Evolutionary conservation across 2,797 vertebrate species (phyloP), one percentile per base, ranked within the genome.

Genomic region (Labeo calbasu): DNA sequence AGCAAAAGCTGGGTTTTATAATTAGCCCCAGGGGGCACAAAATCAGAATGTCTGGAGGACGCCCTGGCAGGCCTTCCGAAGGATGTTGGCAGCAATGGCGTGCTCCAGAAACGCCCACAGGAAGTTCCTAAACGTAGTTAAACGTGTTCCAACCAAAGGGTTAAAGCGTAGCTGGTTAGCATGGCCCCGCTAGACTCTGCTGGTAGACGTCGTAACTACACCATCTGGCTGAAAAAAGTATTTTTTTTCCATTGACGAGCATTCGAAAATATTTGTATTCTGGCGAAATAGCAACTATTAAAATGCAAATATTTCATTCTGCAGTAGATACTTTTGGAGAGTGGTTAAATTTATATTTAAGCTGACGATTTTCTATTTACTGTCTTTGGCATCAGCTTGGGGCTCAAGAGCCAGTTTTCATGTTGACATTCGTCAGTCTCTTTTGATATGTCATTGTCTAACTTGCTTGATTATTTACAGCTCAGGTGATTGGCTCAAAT

Each of bases 21-120:
- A 89, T 90, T 87, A 88, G 86, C 46, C 87, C 83, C 66, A 23
- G 55, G 51, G 77, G 84, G 84, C 50, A 53, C 17, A 82, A 77
- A 84, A 72, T 80, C 71, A 66, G 51, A 84, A 81, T 48, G 70
- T 75, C 70, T 72, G 57, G 75, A 75, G 76, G 65, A 61, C 40
- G 32, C 63, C 57, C 59, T 78, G 86, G 63, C 84, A 75, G 70
- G 72, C 66, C 73, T 57, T n/a, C 48, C n/a, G 55, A 79, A 76
- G 75, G 57, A 85, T 77, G 69, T 71, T 75, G 80, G 77, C 82
- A 69, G 53, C 57, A 23, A 65, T n/a, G 43, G 73, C 50, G 4
- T 43, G 63, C 68, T 76, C 57, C 40, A 61, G 71, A 36, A 73
- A 51, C 59, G n/a, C 59, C 77, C 53, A 76, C 72, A 84, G 77